A percentile compares a stretch with the other conserved stretches of the same genome.
phyloP scores from a whole-genome alignment of 2,797 vertebrate species.

The Melanotaenia trifasciata region DNA sequence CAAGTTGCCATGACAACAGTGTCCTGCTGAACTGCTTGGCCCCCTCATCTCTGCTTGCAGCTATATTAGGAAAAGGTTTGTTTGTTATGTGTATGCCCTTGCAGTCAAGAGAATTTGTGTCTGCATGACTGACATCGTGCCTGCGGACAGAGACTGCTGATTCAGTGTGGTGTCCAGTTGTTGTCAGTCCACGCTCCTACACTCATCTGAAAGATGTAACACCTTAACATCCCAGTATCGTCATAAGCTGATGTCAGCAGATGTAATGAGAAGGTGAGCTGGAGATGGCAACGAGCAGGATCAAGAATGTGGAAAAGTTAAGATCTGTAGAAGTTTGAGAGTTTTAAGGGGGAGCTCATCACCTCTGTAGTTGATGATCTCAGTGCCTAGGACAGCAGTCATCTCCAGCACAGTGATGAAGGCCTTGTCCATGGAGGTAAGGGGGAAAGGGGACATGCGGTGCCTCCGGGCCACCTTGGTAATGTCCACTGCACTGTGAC shows the following conservation, averaged over 20 bases:
- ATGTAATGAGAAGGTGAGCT: not conserved
- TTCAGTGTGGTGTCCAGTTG: slow-evolving; percentile 46
- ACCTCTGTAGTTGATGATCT: slow-evolving; percentile 99
- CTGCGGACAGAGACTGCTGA: slow-evolving; percentile 49
- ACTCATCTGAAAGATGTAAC: slow-evolving; percentile 26
- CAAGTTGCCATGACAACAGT: slow-evolving; percentile 18
- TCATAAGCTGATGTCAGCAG: slow-evolving; percentile 28
- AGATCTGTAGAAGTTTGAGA: not conserved
- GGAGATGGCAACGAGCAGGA: slow-evolving; percentile 4
- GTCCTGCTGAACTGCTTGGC: slow-evolving; percentile 12
- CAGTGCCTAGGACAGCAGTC: slow-evolving; percentile 97
- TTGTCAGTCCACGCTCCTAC: slow-evolving; percentile 18
- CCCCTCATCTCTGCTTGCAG: slow-evolving; percentile 4
- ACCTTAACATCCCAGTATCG: slow-evolving; percentile 26
- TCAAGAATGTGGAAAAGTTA: not conserved
- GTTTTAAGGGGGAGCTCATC: slow-evolving; percentile 9
- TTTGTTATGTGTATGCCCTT: slow-evolving; percentile 19
- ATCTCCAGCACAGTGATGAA: slow-evolving; percentile 99
- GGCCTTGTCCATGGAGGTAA: slow-evolving; percentile 99
- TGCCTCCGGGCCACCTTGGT: slow-evolving; percentile 98
- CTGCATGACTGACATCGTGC: slow-evolving; percentile 25
- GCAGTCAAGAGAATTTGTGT: slow-evolving; percentile 14
- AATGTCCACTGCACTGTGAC: slow-evolving; percentile 99
- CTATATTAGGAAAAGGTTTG: slow-evolving; percentile 27
- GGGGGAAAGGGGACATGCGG: slow-evolving; percentile 98